Evolutionary conservation across 2,888 invertebrate genomes (phyloP).

Genomic region (Euzophera pinguis): DNA sequence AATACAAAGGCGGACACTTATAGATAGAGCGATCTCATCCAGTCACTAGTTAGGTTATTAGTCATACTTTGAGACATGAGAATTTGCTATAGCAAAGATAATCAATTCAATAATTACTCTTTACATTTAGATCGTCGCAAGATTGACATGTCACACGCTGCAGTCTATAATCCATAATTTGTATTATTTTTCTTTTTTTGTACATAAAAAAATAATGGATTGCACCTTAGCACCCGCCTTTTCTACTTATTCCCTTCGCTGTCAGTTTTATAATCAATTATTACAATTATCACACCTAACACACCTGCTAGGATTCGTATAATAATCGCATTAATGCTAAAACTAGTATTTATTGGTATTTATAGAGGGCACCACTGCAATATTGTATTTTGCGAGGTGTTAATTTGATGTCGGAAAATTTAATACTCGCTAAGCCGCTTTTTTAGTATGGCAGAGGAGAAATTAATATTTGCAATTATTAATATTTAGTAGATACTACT

Average conservation of each 20-base stretch:
- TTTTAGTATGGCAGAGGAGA: neutral
- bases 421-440: neutral
- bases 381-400: slow-evolving; percentile 3
- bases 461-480: neutral
- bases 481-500: neutral
- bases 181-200: neutral
- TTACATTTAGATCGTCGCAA: neutral
- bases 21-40: too few relatives aligned
- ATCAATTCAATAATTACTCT: neutral
- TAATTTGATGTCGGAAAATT: neutral
- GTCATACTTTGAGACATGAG: too few relatives aligned
- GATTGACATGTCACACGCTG: slow-evolving; percentile 4
- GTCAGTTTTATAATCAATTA: slow-evolving; percentile 10
- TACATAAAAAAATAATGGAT: slow-evolving; percentile 5
- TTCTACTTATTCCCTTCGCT: neutral
- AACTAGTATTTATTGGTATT: slow-evolving; percentile 9
- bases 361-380: slow-evolving; percentile 5
- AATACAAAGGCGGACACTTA: too few relatives aligned
- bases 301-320: slow-evolving; percentile 2
- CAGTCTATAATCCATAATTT: slow-evolving; percentile 6
- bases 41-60: too few relatives aligned
- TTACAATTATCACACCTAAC: slow-evolving; percentile 11
- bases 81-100: neutral
- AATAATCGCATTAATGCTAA: slow-evolving; percentile 8
- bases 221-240: neutral